Percentiles rank a stretch among this genome's conserved stretches.
phyloP scores from a whole-genome alignment of 2,888 invertebrate genomes.

The Perithous albicinctus region DNA sequence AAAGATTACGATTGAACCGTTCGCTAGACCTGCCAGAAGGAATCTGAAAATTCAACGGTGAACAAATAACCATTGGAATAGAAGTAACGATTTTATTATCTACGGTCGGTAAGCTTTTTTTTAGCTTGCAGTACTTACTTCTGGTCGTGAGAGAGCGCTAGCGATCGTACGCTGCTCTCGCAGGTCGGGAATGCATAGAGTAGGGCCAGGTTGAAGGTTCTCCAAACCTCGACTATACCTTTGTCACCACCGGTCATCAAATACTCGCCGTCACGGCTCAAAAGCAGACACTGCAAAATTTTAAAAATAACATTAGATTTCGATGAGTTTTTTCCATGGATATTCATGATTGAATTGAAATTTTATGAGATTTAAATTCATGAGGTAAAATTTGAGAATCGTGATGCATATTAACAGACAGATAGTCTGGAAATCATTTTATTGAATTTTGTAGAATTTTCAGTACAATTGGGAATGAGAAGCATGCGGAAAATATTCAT shows the following conservation, averaged over 20 bases:
- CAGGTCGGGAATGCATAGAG: slow-evolving; percentile 99
- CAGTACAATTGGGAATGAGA: no score
- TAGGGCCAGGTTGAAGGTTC: slow-evolving; percentile 98
- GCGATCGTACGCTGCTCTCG: slow-evolving; percentile 96
- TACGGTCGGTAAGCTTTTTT: not conserved
- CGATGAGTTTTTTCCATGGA: not conserved
- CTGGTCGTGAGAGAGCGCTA: slow-evolving; percentile 99
- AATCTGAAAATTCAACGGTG: slow-evolving; percentile 89
- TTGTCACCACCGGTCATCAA: slow-evolving; percentile 98
- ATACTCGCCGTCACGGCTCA: slow-evolving; percentile 99
- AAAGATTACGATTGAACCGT: slow-evolving; percentile 99
- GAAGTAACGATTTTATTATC: not conserved
- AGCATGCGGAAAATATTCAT: no score
- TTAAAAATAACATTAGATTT: slow-evolving; percentile 9
- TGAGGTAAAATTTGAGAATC: no score
- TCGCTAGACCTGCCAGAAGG: slow-evolving; percentile 97
- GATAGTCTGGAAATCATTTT: no score
- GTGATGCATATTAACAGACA: no score
- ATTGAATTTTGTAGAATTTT: no score
- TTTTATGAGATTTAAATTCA: not conserved
- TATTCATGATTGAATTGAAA: not conserved
- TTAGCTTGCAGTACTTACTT: slow-evolving; percentile 89
- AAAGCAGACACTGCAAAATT: slow-evolving; percentile 93
- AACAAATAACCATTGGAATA: not conserved
- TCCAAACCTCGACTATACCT: slow-evolving; percentile 99